Evolutionary conservation across 2,797 vertebrate species (phyloP).

Genomic region (Mormyrops boulengeri): DNA sequence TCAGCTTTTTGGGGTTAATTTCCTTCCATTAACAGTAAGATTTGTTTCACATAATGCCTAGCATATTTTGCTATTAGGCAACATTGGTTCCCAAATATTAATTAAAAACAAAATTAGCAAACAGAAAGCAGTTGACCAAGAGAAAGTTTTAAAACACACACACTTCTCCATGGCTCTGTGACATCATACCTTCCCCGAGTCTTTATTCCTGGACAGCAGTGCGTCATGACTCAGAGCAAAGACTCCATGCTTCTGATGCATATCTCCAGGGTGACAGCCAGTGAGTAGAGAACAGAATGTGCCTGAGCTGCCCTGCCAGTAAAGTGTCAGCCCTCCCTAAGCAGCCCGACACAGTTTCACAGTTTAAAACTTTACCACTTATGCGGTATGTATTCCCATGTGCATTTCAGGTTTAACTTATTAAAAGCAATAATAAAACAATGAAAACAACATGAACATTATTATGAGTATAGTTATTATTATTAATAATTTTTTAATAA

Average conservation of each 20-base stretch:
- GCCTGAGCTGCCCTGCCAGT: neutral
- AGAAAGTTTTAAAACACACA: neutral
- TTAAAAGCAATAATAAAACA: neutral
- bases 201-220: neutral
- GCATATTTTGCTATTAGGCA: neutral
- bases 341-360: neutral
- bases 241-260: neutral
- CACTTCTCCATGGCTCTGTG: neutral
- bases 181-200: neutral
- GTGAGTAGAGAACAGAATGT: neutral
- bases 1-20: neutral
- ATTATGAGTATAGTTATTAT: neutral
- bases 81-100: neutral
- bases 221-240: neutral
- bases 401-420: neutral
- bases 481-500: neutral
- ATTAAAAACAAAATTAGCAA: neutral
- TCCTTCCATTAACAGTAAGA: neutral
- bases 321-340: neutral
- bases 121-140: neutral
- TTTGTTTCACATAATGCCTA: neutral
- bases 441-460: neutral
- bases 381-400: neutral
- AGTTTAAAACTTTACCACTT: too few relatives aligned
- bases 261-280: neutral